Conservation (phyloP, 2,888 invertebrate genomes). For the Oscheius sp. region DNA sequence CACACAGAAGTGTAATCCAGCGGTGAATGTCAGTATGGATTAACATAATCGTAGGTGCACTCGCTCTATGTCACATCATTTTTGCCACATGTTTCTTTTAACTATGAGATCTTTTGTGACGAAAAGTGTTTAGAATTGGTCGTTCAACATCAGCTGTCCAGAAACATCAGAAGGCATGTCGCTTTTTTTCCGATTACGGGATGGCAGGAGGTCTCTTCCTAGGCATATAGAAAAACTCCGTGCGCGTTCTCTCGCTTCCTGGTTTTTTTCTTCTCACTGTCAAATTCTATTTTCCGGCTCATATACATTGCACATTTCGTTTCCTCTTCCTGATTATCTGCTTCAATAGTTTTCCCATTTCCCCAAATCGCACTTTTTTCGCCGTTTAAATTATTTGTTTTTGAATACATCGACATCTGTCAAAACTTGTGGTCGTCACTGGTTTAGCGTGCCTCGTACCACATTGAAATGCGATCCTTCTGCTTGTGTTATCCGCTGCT, state of each 20-base stretch:
- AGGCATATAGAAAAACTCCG: too few species aligned
- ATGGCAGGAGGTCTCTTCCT: not conserved
- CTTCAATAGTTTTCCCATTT: not conserved
- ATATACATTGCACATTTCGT: not conserved
- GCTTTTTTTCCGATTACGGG: constrained; percentile 11
- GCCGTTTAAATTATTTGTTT: not conserved
- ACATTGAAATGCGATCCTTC: constrained; percentile 23
- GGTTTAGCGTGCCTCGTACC: constrained; percentile 21
- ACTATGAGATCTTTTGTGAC: not conserved
- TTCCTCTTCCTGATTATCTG: constrained; percentile 3
- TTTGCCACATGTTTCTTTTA: not conserved
- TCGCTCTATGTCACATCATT: not conserved
- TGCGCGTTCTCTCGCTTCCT: not conserved
- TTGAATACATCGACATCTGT: constrained; percentile 12
- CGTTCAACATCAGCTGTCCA: constrained; percentile 15
- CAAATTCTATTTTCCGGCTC: not conserved
- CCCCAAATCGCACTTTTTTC: not conserved
- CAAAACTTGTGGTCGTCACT: constrained; percentile 21
- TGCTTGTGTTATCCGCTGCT: too few species aligned
- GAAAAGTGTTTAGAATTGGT: too few species aligned
- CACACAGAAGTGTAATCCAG: not conserved
- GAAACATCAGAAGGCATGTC: constrained; percentile 2
- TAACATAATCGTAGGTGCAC: constrained; percentile 2
- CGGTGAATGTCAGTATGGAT: constrained; percentile 10
- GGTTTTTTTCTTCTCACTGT: not conserved